phyloP scores from a whole-genome alignment of 2,797 vertebrate genomes.

The Trachops cirrhosus region DNA sequence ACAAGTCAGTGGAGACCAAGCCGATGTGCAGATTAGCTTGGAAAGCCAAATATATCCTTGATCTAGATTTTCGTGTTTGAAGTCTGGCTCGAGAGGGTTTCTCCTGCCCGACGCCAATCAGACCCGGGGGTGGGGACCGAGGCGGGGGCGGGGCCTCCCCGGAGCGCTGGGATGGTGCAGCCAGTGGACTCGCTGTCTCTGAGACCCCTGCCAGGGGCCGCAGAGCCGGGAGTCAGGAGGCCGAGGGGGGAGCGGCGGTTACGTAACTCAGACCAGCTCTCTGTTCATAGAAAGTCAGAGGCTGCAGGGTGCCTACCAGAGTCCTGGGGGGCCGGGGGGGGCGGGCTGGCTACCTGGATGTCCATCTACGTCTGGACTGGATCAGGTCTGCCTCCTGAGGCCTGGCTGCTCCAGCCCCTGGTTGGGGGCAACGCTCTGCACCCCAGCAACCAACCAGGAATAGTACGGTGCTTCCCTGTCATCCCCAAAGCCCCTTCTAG shows the following conservation, averaged over 20 bases:
- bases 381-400: neutral
- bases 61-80: conserved; percentile 55
- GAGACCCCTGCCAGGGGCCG: conserved; percentile 54
- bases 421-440: neutral
- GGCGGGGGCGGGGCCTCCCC: neutral
- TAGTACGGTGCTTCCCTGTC: neutral
- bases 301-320: neutral
- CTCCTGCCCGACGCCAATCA: neutral
- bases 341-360: rapidly evolving
- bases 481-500: neutral
- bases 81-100: neutral
- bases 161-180: rapidly evolving
- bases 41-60: conserved; percentile 56
- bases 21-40: conserved; percentile 57
- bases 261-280: conserved; percentile 43
- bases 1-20: conserved; percentile 4
- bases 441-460: neutral
- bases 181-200: neutral
- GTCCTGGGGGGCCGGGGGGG: neutral
- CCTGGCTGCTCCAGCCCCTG: neutral
- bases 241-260: conserved; percentile 26
- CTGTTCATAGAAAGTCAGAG: neutral
- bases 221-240: neutral
- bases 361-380: neutral
- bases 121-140: neutral